Conservation (phyloP, 2,797 vertebrate genomes). For the Leptoclinus maculatus region DNA sequence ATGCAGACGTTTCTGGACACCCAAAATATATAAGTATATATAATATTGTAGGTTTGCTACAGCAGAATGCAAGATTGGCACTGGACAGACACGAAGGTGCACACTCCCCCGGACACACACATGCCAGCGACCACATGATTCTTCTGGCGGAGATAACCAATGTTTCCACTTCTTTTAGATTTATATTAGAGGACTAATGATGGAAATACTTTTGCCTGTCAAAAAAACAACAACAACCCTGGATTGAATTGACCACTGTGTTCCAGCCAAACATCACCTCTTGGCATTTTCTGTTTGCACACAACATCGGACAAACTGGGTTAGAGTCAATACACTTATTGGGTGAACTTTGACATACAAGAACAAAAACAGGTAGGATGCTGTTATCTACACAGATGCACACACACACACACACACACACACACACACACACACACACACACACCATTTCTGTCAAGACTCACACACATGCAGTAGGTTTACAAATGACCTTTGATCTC, state of each 20-base stretch:
- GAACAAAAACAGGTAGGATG: conserved; percentile 17
- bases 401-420: background rate
- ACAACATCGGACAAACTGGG: background rate
- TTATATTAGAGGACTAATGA: background rate
- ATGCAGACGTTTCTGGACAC: background rate
- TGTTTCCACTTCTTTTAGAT: background rate
- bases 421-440: conserved; percentile 16
- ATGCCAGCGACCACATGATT: too few relatives aligned
- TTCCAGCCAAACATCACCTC: background rate
- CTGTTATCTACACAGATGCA: conserved; percentile 17
- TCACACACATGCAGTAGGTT: conserved; percentile 11
- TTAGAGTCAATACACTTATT: background rate
- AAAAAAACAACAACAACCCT: too few relatives aligned
- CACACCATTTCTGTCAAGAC: background rate
- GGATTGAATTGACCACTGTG: background rate
- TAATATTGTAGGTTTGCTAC: background rate
- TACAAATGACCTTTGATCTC: conserved; percentile 38
- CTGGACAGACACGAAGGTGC: background rate
- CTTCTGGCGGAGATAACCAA: background rate
- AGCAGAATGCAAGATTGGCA: background rate
- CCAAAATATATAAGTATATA: too few relatives aligned
- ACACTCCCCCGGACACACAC: background rate
- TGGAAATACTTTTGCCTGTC: too few relatives aligned
- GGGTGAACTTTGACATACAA: conserved; percentile 44
- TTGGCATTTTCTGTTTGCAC: too few relatives aligned